Evolutionary conservation across 2,888 invertebrate genomes (phyloP), one percentile per base, ranked within the genome.

Genomic region (Ochropleura leucogaster): DNA sequence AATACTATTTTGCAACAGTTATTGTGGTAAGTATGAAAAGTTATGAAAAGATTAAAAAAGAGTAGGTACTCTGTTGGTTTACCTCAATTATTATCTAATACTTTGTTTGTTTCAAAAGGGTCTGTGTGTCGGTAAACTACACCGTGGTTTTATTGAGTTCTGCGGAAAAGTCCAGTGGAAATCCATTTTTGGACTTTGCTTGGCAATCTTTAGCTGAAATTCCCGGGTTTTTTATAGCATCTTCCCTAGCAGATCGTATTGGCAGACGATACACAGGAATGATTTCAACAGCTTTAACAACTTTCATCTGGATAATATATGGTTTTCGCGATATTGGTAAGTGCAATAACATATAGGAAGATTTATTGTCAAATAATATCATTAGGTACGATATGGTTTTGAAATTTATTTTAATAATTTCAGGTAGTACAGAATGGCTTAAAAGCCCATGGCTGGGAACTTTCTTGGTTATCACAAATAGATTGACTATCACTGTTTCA

Each of bases 101-200:
- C 16, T 59, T 59, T 40, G 30, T 63, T 80, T 69, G 5, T 72
- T 74, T 60, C 30, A 63, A 70, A 49, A 97, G 97, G 97, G 91
- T 95, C 83, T 94, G 95, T 76, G 94, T 96, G 40, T 94, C 95
- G 10, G 89, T 96, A 74, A 95, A 95, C 72, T 97, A 97, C 87
- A 94, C 96, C 75, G 94, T 97, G 14, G 89, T 97, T 73, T 89
- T 97, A 44, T 91, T 97, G 83, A 97, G 96, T 87, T 89, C 93
- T 9, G 92, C 91, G 55, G 96, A 97, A 85, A 96, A 96, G 77
- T 93, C 97, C 88, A 96, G 96, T 72, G 97, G 97, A 53, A 97
- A 97, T 92, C 97, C 97, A 16, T 97, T 97, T 89, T 87, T 97
- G 78, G 97, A 97, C 91, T 97, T 97, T 90, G 96, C 97, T 72